Base-by-base conservation (phyloP, 2,113 vertebrate species). In the Lasiurus cinereus region DNA sequence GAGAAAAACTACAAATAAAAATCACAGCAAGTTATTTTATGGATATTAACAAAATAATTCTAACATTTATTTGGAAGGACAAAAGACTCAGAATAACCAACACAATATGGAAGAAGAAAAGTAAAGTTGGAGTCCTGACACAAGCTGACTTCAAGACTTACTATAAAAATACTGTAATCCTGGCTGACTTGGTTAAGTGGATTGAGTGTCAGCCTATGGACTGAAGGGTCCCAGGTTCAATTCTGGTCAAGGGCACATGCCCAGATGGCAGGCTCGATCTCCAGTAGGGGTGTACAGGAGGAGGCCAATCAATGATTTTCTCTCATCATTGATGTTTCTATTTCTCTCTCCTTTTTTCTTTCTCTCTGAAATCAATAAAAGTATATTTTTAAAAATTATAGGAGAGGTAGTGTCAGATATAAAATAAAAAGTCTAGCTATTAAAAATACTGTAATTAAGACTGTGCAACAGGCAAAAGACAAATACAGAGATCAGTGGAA, bases 251-350 rank as follows among this genome's bases (percentile, higher is more conserved):
- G 54, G 54, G 22, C 1, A 59, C 56, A 59, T 59, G 56, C 56
- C 3, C 3, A 8, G 56, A 24, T 59, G 24, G 21, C 0, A 0
- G 22, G 21, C 8, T 59, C 3, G 3, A 59, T 59, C 22, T 8
- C 22, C 22, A 59, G 8, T 59, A 59, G 56, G 21, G 21, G 56
- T 10, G 22, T 59, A 59, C 56, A 59, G 22, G 56, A 59, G 21
- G 56, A 8, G 24, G 56, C 22, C 8, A 59, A 59, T 59, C 56
- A 59, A 24, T 59, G 22, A 59, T 22, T 59, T 16, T 22, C 56
- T 59, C 56, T 59, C 56, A 59, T 24, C 56, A 59, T 59, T 59
- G 22, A 59, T 59, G 56, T 59, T 59, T 59, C 56, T 59, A 24
- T 59, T 59, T 59, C 56, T 59, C 22, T 59, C 56, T 59, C 21